phyloP scores from a whole-genome alignment of 2,888 invertebrate genomes.

The Arrhopalites spinosus region DNA sequence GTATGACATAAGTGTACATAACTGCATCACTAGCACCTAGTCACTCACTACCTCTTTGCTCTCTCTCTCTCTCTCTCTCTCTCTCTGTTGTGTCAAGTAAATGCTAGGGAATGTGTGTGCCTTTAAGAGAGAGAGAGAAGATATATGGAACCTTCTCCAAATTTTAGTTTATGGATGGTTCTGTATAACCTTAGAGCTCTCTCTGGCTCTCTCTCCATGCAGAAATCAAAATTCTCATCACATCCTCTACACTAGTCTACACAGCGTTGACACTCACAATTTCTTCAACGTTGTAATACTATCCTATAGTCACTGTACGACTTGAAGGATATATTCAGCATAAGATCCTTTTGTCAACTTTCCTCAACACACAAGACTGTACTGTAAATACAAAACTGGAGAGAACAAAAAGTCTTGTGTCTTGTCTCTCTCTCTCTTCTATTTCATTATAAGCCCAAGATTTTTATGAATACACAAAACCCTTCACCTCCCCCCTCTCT shows the following conservation, averaged over 20 bases:
- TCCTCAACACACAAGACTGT: too few relatives aligned
- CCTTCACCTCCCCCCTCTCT: too few relatives aligned
- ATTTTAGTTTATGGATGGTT: too few relatives aligned
- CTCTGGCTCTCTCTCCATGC: background rate
- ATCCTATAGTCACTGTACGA: background rate
- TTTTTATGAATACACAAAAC: background rate
- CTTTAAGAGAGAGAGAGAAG: too few relatives aligned
- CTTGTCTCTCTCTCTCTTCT: background rate
- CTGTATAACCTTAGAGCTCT: background rate
- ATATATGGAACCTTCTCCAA: too few relatives aligned
- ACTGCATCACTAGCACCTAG: background rate
- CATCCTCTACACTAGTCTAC: conserved; percentile 17
- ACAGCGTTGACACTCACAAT: conserved; percentile 11
- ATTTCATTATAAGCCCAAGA: background rate
- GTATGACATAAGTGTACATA: background rate
- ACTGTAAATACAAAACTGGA: too few relatives aligned
- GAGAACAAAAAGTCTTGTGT: background rate
- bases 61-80: too few relatives aligned
- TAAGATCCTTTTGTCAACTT: background rate
- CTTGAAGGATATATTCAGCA: too few relatives aligned
- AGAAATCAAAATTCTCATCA: conserved; percentile 40
- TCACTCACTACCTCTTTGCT: too few relatives aligned
- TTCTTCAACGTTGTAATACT: background rate
- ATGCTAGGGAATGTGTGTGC: background rate
- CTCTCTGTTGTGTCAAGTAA: background rate